Evolutionary conservation across 1,140 invertebrate species (phyloP).

Genomic region (Drosophila rhopaloa): DNA sequence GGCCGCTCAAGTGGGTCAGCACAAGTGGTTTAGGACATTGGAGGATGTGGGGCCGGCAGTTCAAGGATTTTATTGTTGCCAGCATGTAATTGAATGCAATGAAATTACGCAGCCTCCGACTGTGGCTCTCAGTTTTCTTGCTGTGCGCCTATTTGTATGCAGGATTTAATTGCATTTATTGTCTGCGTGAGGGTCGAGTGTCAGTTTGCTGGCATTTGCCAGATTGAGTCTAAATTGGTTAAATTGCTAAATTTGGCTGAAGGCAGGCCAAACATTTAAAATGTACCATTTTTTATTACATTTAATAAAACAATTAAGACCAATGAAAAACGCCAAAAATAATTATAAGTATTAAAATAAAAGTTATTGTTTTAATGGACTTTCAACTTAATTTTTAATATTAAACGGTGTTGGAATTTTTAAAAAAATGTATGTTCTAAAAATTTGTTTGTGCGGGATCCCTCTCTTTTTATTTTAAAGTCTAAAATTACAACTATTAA

Average conservation of each 20-base stretch:
- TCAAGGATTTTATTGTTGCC: slow-evolving; percentile 79
- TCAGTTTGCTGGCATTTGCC: slow-evolving; percentile 16
- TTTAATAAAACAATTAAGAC: no score
- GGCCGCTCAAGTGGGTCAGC: slow-evolving; percentile 77
- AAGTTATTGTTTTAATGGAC: no score
- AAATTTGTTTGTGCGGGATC: no score
- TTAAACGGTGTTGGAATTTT: no score
- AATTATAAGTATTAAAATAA: no score
- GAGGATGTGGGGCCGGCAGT: slow-evolving; percentile 43
- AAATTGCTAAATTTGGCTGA: background rate
- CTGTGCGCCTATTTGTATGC: slow-evolving; percentile 42
- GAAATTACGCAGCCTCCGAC: slow-evolving; percentile 51
- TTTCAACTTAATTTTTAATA: no score
- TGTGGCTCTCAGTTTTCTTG: slow-evolving; percentile 2
- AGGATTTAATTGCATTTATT: slow-evolving; percentile 69
- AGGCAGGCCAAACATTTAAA: no score
- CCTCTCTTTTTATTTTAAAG: no score
- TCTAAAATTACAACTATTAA: no score
- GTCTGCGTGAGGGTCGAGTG: slow-evolving; percentile 25
- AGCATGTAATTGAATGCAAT: slow-evolving; percentile 77
- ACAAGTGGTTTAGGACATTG: slow-evolving; percentile 43
- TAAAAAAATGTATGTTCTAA: no score
- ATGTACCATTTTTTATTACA: no score
- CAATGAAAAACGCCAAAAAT: no score
- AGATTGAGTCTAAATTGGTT: slow-evolving; percentile 3